Evolutionary conservation across 2,888 invertebrate species (phyloP).

Genomic region (Pammene fasciana): DNA sequence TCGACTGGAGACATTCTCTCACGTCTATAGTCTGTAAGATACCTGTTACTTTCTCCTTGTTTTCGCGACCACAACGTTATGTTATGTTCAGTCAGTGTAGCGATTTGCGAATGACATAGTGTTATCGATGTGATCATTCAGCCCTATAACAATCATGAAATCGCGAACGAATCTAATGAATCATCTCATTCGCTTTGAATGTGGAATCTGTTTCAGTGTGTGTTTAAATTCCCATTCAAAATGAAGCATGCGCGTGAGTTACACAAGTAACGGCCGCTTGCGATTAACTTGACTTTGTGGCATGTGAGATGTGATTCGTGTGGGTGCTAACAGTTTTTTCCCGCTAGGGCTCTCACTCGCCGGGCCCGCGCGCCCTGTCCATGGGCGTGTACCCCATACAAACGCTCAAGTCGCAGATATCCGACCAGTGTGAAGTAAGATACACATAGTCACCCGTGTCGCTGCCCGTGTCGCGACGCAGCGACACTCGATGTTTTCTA

Average conservation of each 20-base stretch:
- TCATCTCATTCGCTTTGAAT: constrained; percentile 78
- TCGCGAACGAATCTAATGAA: constrained; percentile 43
- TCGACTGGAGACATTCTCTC: constrained; percentile 51
- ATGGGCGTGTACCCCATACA: constrained; percentile 96
- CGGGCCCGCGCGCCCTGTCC: constrained; percentile 94
- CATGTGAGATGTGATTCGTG: constrained; percentile 70
- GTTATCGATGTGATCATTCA: constrained; percentile 74
- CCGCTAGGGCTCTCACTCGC: constrained; percentile 94
- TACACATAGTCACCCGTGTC: constrained; percentile 75
- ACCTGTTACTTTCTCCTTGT: constrained; percentile 55
- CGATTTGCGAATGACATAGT: constrained; percentile 71
- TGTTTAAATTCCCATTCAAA: constrained; percentile 30
- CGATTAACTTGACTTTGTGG: constrained; percentile 63
- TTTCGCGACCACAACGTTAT: constrained; percentile 66
- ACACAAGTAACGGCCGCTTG: constrained; percentile 53
- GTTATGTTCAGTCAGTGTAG: constrained; percentile 79
- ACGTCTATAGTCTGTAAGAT: constrained; percentile 53
- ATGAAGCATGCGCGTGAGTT: constrained; percentile 67
- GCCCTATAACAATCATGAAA: constrained; percentile 48
- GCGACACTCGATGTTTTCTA: constrained; percentile 78
- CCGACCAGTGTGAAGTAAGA: constrained; percentile 96
- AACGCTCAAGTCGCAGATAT: constrained; percentile 93
- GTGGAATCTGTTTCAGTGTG: constrained; percentile 58
- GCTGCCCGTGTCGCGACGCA: constrained; percentile 64
- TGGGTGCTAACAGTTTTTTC: constrained; percentile 85